phyloP scores from a whole-genome alignment of 2,888 invertebrate genomes.

The Cremastobaeus sp. region DNA sequence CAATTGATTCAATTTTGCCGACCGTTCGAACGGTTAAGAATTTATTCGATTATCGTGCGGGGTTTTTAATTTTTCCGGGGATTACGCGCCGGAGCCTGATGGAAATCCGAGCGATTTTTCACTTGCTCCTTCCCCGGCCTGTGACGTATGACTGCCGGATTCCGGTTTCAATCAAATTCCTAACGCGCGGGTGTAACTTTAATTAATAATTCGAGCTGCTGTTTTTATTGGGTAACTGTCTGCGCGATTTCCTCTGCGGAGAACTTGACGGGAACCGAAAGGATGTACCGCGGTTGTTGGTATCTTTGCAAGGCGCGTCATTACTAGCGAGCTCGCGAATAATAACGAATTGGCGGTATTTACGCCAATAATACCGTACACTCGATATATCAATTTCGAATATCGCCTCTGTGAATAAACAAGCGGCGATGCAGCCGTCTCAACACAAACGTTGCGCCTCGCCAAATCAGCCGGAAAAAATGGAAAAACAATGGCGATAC shows the following conservation, averaged over 20 bases:
- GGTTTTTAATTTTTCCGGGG: background rate
- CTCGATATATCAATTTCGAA: constrained; percentile 52
- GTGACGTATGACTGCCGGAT: background rate
- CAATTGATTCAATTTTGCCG: constrained; percentile 26
- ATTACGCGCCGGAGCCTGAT: constrained; percentile 4
- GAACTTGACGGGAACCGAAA: background rate
- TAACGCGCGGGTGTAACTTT: too few species aligned
- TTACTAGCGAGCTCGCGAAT: constrained; percentile 32
- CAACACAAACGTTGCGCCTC: constrained; percentile 18
- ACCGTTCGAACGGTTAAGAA: constrained; percentile 14
- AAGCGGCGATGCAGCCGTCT: constrained; percentile 24
- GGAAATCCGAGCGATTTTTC: constrained; percentile 4
- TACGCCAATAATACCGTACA: constrained; percentile 35
- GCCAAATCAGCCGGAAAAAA: constrained; percentile 2
- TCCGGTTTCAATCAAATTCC: too few species aligned
- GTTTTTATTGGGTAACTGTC: too few species aligned
- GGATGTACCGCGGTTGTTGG: constrained; percentile 19
- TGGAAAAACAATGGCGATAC: too few species aligned
- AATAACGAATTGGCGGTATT: constrained; percentile 44
- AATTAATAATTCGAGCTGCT: too few species aligned
- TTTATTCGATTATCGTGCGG: constrained; percentile 10
- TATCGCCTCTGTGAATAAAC: constrained; percentile 44
- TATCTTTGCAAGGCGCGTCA: constrained; percentile 43
- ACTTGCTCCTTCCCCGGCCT: background rate
- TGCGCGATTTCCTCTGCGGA: too few species aligned